These are phyloP conservation scores for Riparia riparia DNA, from an alignment of 2,113 vertebrate species.

Conservation along the genomic window DNA sequence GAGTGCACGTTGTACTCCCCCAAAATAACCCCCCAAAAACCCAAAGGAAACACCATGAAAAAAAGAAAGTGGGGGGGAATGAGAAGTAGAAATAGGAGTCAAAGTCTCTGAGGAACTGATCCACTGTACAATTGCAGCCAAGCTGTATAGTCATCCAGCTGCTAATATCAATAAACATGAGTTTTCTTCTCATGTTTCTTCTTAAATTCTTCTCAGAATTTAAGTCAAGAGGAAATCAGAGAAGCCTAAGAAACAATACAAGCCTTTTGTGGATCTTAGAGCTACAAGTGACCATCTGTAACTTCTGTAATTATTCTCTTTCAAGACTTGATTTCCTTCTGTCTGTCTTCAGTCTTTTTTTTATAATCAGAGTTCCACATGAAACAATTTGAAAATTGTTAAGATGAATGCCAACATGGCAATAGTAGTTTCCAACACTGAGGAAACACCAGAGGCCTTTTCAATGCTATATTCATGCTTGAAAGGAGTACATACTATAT, in stretches of 20 bases:
- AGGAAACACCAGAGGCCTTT: not conserved
- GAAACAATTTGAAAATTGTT: not conserved
- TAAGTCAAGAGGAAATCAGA: constrained; percentile 75
- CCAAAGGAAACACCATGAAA: constrained; percentile 8
- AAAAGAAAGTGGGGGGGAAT: not conserved
- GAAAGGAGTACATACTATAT: not conserved
- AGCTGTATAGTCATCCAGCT: constrained; percentile 27
- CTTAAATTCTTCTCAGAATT: constrained; percentile 40
- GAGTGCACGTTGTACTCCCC: constrained; percentile 55
- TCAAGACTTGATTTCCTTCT: not conserved
- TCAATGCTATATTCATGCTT: not conserved
- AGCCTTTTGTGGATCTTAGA: constrained; percentile 77
- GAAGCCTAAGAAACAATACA: constrained; percentile 74
- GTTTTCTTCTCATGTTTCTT: constrained; percentile 7
- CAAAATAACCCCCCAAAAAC: not conserved
- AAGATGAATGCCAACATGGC: not conserved
- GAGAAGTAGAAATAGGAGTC: constrained; percentile 19
- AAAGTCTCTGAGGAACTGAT: constrained; percentile 43
- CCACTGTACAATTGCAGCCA: not conserved
- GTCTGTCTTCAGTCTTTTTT: not conserved
- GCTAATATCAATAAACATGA: constrained; percentile 56
- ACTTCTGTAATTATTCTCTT: not conserved
- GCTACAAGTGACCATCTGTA: constrained; percentile 74
- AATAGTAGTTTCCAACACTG: not conserved
- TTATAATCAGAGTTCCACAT: not conserved